These are phyloP conservation scores for Hemibagrus wyckioides DNA, from an alignment of 2,113 vertebrate species.

Conservation along the genomic window DNA sequence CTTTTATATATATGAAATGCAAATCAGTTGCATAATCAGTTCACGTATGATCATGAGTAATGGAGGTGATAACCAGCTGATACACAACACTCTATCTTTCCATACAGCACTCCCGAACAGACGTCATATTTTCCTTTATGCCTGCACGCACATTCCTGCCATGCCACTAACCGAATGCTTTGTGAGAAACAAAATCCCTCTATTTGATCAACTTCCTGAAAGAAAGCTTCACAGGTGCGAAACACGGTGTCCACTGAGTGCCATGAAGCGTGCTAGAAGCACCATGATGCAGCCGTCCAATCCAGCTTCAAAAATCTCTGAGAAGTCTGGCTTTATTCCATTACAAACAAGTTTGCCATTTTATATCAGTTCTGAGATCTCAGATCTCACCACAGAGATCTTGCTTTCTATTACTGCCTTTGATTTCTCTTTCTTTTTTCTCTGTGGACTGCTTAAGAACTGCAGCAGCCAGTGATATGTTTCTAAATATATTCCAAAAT, in stretches of 20 bases:
- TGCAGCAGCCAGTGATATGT: constrained; percentile 30
- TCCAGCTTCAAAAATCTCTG: background rate
- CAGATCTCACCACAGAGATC: background rate
- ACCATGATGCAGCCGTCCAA: background rate
- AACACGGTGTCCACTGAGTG: background rate
- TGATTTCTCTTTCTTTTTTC: background rate
- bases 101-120: background rate
- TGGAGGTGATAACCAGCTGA: background rate
- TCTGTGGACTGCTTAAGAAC: background rate
- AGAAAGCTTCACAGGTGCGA: background rate
- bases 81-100: constrained; percentile 18
- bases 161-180: constrained; percentile 18
- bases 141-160: background rate
- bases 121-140: background rate
- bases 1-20: background rate
- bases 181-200: constrained; percentile 22
- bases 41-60: constrained; percentile 13
- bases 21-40: constrained; percentile 20
- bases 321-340: background rate
- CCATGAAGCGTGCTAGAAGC: background rate
- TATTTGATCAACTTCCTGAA: constrained; percentile 10
- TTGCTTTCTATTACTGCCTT: background rate
- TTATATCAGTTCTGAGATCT: background rate
- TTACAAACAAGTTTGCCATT: background rate
- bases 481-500: constrained; percentile 47